phyloP scores from a whole-genome alignment of 2,888 invertebrate species.

The Octodonta nipae region DNA sequence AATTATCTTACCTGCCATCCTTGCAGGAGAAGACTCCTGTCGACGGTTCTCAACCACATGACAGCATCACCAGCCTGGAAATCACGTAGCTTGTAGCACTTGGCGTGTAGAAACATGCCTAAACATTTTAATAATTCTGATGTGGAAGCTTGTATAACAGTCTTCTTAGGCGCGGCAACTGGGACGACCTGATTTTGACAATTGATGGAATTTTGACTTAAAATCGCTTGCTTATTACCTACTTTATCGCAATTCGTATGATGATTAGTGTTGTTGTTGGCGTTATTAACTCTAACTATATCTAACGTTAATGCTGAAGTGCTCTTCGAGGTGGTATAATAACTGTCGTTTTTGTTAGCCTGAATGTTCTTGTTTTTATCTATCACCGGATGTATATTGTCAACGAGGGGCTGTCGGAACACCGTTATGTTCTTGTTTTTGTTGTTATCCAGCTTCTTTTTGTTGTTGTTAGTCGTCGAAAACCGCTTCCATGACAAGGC shows the following conservation, averaged over 20 bases:
- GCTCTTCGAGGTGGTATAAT: constrained; percentile 31
- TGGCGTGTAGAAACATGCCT: constrained; percentile 81
- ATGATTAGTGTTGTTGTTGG: constrained; percentile 51
- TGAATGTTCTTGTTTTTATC: constrained; percentile 73
- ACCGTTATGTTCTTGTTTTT: constrained; percentile 71
- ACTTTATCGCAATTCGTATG: constrained; percentile 43
- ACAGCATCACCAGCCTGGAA: constrained; percentile 96
- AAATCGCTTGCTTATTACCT: constrained; percentile 38
- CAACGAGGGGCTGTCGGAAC: constrained; percentile 63
- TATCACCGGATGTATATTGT: constrained; percentile 59
- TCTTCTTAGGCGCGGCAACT: constrained; percentile 47
- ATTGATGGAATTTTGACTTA: constrained; percentile 23
- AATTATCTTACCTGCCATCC: constrained; percentile 83
- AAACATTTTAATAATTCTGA: constrained; percentile 95
- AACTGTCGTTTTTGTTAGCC: constrained; percentile 26
- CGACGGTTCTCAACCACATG: constrained; percentile 96
- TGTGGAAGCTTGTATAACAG: constrained; percentile 90
- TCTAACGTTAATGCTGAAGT: constrained; percentile 42
- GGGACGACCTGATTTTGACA: constrained; percentile 30
- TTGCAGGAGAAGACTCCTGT: constrained; percentile 87
- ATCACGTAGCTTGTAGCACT: constrained; percentile 79
- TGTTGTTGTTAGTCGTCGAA: constrained; percentile 77
- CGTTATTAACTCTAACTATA: constrained; percentile 50
- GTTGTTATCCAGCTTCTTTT: constrained; percentile 84
- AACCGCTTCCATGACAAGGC: constrained; percentile 93